Base-by-base conservation (phyloP, 2,888 invertebrate genomes). In the Synanthedon formicaeformis region DNA sequence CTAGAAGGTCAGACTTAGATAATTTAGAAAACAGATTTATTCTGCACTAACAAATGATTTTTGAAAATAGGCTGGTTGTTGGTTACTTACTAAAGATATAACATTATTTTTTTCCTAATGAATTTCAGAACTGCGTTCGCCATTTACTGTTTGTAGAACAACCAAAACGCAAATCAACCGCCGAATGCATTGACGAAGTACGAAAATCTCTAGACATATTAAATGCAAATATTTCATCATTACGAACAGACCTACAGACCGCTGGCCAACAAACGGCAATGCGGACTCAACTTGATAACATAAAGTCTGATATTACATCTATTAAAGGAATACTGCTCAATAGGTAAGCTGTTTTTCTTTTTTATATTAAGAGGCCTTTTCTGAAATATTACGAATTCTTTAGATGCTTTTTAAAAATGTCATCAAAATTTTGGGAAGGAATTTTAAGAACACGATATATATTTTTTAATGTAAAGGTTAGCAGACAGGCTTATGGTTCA, bases 281-380 rank as follows among this genome's bases (percentile, higher is more conserved):
- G 50, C 78, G 89, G 54, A 87, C 90, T n/a, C 91, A 93, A 64
- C 78, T 93, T 10, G 89, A 89, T 58, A 90, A 89, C 53, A 84
- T 94, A 55, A 92, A 93, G 69, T 87, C 89, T 52, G 94, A 94
- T 64, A 80, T 94, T 45, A 88, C 91, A 0, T 91, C 92, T 12
- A 91, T 94, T 18, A 94, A 94, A 75, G 93, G 93, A 53, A 89
- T 94, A 52, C 73, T 94, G 50, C 80, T 94, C 16, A 92, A 91
- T 80, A 91, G 91, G 92, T 92, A 67, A 66, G 67, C 14, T 34
- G 10, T 34, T 34, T 23, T 23, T 34, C 34, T 34, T 34, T 5
- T 55, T 50, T 40, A n/a, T 49, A 34, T n/a, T 51, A 40, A 23
- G 5, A 23, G 23, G 5, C 5, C 34, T 34, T 34, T 34, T 34